These are phyloP conservation scores for Aphelinus certus DNA, from an alignment of 1,140 invertebrate species.

Conservation along the genomic window DNA sequence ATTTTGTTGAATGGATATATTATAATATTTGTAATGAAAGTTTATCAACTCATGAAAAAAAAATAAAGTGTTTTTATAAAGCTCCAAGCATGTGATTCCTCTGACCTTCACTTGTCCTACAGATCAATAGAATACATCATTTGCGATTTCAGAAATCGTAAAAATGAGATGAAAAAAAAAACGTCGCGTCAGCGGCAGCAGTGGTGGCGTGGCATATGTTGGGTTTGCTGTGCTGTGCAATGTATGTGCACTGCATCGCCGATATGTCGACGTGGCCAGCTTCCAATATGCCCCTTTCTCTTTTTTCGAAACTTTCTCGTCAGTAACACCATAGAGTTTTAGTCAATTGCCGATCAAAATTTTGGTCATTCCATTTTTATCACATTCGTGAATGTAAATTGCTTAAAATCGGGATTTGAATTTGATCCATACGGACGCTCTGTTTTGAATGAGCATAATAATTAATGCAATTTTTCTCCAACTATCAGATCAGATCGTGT, in stretches of 20 bases:
- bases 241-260: not conserved
- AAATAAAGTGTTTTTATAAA: conserved; percentile 36
- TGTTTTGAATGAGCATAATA: no score
- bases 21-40: conserved; percentile 25
- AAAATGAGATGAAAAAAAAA: not conserved
- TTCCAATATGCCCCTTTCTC: not conserved
- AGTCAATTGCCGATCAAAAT: no score
- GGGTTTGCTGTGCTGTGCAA: not conserved
- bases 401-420: no score
- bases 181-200: not conserved
- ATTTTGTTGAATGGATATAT: conserved; percentile 32
- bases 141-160: not conserved
- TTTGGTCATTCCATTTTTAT: no score
- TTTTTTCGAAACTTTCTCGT: not conserved
- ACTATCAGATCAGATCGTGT: no score
- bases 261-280: conserved; percentile 1
- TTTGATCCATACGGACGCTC: no score
- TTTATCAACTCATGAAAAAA: conserved; percentile 23
- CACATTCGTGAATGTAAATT: no score
- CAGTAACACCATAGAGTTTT: no score
- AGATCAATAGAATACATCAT: not conserved
- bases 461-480: no score
- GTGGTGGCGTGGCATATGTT: not conserved
- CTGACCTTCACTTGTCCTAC: not conserved
- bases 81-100: not conserved